A percentile compares a stretch with the other conserved stretches of the same genome.
Evolutionary conservation across 2,888 invertebrate species (phyloP).

Genomic region (Volucella zonaria): DNA sequence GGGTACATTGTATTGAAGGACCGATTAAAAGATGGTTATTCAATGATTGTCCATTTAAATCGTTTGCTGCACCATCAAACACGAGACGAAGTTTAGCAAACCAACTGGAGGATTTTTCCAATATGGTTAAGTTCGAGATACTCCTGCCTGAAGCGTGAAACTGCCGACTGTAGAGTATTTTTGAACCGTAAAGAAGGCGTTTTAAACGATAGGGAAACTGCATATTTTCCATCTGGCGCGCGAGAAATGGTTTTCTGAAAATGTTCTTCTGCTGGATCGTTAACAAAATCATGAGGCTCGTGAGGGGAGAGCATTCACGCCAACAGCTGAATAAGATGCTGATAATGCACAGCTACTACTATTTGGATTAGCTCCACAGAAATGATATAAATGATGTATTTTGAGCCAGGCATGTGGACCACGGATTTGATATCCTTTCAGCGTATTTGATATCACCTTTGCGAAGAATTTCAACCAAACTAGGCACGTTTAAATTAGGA

Average conservation of each 20-base stretch:
- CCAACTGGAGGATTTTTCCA: too few species aligned
- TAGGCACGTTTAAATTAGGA: conserved; percentile 50
- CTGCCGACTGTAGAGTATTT: conserved; percentile 19
- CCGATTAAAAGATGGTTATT: neutral
- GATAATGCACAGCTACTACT: neutral
- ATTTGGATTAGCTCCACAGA: conserved; percentile 35
- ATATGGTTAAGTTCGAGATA: too few species aligned
- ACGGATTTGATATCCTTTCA: conserved; percentile 24
- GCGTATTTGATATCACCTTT: too few species aligned
- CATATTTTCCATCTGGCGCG: conserved; percentile 45
- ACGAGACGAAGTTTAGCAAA: neutral
- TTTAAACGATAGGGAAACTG: conserved; percentile 43
- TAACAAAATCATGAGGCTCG: conserved; percentile 35
- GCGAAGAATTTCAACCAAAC: conserved; percentile 55
- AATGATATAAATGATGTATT: conserved; percentile 63
- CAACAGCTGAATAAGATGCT: neutral
- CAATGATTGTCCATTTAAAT: too few species aligned
- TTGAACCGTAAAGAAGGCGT: conserved; percentile 7
- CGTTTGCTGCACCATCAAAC: neutral
- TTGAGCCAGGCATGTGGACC: conserved; percentile 19
- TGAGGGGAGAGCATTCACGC: conserved; percentile 46
- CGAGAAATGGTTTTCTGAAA: conserved; percentile 38
- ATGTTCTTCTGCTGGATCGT: conserved; percentile 46
- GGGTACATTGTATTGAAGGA: too few species aligned
- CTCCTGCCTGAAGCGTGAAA: too few species aligned